Evolutionary conservation across 23 tunicate species (phyloP).

Genomic region (Phallusia fumigata): DNA sequence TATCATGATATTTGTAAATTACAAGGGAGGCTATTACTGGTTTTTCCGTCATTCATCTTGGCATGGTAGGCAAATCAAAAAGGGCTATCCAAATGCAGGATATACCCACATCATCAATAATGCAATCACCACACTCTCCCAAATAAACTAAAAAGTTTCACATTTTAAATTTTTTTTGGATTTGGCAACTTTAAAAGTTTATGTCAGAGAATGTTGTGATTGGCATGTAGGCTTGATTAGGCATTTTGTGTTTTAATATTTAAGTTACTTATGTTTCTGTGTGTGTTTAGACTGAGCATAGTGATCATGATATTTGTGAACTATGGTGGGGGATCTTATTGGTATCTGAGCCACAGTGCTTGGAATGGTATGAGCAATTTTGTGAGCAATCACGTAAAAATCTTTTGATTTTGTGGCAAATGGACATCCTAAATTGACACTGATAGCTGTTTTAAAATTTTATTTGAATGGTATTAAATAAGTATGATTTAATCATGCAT

Average conservation of each 20-base stretch:
- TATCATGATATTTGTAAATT: conserved; percentile 98
- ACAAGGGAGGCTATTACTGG: conserved; percentile 97
- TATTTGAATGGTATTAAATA: background rate
- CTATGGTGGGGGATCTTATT: conserved; percentile 91
- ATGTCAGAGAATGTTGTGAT: background rate
- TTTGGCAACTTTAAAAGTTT: no score
- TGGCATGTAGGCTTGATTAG: background rate
- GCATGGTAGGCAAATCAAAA: conserved; percentile 62
- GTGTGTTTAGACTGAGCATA: conserved; percentile 70
- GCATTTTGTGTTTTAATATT: background rate
- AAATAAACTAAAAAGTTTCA: background rate
- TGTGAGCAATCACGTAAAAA: background rate
- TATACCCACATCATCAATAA: background rate
- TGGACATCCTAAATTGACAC: background rate
- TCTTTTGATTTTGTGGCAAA: no score
- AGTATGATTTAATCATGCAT: background rate
- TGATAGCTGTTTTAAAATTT: no score
- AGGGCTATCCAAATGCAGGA: background rate
- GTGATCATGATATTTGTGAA: conserved; percentile 96
- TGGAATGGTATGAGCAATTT: conserved; percentile 74
- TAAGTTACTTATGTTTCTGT: background rate
- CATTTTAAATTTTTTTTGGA: background rate
- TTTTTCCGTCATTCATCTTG: conserved; percentile 95
- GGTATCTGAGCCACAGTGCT: conserved; percentile 79
- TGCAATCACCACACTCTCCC: background rate